Conservation (phyloP, 2,797 vertebrate genomes). For the Chelonia mydas region DNA sequence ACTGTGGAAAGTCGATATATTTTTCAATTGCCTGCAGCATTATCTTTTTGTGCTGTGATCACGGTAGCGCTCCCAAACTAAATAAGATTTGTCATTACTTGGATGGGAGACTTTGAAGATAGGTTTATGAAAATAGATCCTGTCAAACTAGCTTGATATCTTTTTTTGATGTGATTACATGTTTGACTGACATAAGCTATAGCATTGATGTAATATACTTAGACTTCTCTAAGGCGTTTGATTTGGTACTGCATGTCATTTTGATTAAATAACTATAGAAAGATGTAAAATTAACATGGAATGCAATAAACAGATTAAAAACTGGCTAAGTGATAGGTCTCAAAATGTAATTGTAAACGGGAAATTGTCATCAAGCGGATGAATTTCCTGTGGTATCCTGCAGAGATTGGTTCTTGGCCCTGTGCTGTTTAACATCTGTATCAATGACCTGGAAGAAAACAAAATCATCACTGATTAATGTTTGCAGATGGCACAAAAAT, state of each 20-base stretch:
- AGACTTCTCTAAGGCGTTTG: neutral
- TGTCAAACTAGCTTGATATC: neutral
- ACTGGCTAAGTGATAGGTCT: neutral
- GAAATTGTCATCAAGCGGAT: neutral
- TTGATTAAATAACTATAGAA: neutral
- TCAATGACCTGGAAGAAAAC: neutral
- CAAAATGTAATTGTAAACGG: neutral
- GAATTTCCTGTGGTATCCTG: neutral
- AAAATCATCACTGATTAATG: neutral
- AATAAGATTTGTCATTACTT: neutral
- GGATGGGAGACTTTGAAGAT: neutral
- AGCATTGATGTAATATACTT: neutral
- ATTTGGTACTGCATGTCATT: neutral
- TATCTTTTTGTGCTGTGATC: neutral
- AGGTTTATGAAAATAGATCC: neutral
- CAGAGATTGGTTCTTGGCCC: neutral
- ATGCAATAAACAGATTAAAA: neutral
- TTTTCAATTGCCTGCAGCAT: neutral
- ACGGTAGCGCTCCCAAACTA: neutral
- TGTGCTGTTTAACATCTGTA: neutral
- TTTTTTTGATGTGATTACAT: neutral
- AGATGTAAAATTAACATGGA: neutral
- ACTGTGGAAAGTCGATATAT: neutral
- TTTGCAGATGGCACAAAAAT: neutral
- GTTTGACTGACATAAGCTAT: neutral